Evolutionary conservation across 2,797 vertebrate species (phyloP), one percentile per base, ranked within the genome.

Genomic region (Cyclura pinguis): DNA sequence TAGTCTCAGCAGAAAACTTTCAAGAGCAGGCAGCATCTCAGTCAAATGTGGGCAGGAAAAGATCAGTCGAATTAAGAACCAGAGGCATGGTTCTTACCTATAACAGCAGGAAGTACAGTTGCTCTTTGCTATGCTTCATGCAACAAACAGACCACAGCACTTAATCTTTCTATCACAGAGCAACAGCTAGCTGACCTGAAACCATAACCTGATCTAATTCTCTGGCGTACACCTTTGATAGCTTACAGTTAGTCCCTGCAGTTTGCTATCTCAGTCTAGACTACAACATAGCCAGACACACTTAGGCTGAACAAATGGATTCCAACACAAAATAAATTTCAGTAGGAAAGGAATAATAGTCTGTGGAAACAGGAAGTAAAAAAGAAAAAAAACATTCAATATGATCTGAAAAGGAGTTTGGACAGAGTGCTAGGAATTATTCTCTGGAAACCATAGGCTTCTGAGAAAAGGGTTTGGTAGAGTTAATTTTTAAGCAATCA

Each of bases 301-400:
- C 91, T 89, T 90, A 89, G 69, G 86, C 89, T 85, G 90, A 94
- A 89, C 86, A 94, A 94, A 94, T 64, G 90, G 47, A 89, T 93
- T 93, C 91, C 42, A 82, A 29, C 88, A 87, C 57, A 94, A 95
- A 96, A 95, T 38, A 32, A 18, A 93, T 95, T 91, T 94, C 78
- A 86, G 0, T 76, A 35, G 32, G 59, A 93, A 91, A 93, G 24
- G 88, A 86, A 92, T 62, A 90, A 89, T 27, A 92, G 93, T 84
- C 86, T 78, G 13, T 50, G 32, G 80, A 90, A 7, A 8, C 13
- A 89, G 80, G 52, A 29, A 64, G 13, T 47, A 47, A 22, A 24
- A 2, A 14, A n/a, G 0, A 82, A 0, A 83, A 0, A 32, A 7
- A 80, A 9, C 9, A 3, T 82, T 72, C 47, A 32, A 1, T 77